Evolutionary conservation across 1,140 invertebrate genomes (phyloP).

Genomic region (Leptopilina clavipes): DNA sequence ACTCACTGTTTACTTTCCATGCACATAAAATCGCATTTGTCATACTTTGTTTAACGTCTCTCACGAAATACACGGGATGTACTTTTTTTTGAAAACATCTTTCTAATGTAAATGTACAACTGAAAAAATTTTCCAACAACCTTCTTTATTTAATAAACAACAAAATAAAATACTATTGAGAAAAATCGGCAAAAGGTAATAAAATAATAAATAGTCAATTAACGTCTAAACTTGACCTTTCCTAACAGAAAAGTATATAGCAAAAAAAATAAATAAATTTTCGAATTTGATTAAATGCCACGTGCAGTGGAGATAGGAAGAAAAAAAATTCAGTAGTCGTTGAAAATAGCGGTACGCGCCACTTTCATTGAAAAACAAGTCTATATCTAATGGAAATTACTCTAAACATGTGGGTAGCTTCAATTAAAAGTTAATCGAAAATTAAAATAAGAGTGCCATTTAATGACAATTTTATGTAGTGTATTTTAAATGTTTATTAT

Average conservation of each 20-base stretch:
- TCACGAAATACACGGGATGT: not conserved
- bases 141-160: no score
- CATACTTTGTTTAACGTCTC: conserved; percentile 1
- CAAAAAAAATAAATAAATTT: not conserved
- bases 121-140: no score
- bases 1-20: not conserved
- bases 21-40: conserved; percentile 1
- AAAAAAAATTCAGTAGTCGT: not conserved
- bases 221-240: not conserved
- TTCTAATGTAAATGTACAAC: not conserved
- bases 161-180: no score
- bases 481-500: not conserved
- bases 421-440: conserved; percentile 1
- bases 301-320: not conserved
- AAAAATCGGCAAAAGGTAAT: no score
- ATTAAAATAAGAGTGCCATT: not conserved
- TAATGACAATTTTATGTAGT: conserved; percentile 4
- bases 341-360: conserved; percentile 57
- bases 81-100: not conserved
- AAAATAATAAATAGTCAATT: not conserved
- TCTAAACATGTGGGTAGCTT: conserved; percentile 52
- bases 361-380: conserved; percentile 60
- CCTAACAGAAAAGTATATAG: not conserved
- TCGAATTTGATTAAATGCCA: not conserved
- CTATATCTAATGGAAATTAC: conserved; percentile 53